Base-by-base conservation (phyloP, 2,888 invertebrate species). In the Drosophila villosipedis region DNA sequence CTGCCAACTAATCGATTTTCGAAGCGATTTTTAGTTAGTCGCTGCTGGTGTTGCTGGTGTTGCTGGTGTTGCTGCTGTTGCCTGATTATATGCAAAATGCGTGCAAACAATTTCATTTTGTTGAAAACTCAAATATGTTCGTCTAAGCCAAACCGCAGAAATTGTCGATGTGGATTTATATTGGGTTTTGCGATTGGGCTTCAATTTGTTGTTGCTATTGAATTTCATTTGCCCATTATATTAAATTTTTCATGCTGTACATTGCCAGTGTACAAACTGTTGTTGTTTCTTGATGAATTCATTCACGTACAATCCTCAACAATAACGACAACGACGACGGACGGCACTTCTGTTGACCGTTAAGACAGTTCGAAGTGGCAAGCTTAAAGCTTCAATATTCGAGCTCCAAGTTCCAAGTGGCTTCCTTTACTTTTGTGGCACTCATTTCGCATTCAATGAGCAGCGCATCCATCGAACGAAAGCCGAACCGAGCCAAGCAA, bases 381-480 rank as follows among this genome's bases (percentile, higher is more conserved):
- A 76, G 62, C 72, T 59, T 47, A 53, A 59, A 65, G 53, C 65
- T 53, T 53, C 47, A 33, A 59, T 59, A 39, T 49, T 19, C 25
- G 39, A 59, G 50, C 72, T 55, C n/a, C 41, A 59, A 78, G 78
- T 62, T 69, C 70, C 76, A 80, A 80, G 80, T 76, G 64, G 53
- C 78, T 78, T 78, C 78, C 80, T 80, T 76, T 80, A 68, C 66
- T 63, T 61, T 64, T 59, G 57, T 62, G 69, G 63, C 66, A 81
- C 84, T 85, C 90, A 85, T 85, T 85, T 85, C 88, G 84, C 84
- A 85, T 85, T 85, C 84, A 85, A 84, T 82, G 75, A 78, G 80
- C 84, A 80, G 72, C 88, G 83, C 90, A 80, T 83, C 88, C 90
- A 85, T 90, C 89, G 85, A 90, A 90, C 85, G 90, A 85, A 85